phyloP scores from a whole-genome alignment of 2,113 vertebrate species.

The Eulacestoma nigropectus region DNA sequence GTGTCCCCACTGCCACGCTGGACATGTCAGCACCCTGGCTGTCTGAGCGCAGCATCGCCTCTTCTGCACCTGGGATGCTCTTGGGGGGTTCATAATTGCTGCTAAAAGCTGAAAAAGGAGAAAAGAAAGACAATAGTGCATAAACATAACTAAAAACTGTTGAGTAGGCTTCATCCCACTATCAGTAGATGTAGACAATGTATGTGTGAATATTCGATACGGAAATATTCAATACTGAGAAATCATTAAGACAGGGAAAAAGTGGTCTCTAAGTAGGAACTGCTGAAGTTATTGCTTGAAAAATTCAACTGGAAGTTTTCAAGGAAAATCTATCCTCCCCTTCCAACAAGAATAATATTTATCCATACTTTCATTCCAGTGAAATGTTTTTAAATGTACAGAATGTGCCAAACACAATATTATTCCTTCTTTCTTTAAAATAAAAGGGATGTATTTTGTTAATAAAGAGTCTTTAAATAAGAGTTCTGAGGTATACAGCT shows the following conservation, averaged over 20 bases:
- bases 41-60: fast-evolving
- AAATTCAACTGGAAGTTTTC: conserved; percentile 34
- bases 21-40: fast-evolving
- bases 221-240: neutral
- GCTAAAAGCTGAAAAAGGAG: neutral
- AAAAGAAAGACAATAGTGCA: neutral
- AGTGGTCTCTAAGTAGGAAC: neutral
- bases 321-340: conserved; percentile 21
- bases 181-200: neutral
- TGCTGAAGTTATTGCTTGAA: conserved; percentile 20
- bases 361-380: conserved; percentile 54
- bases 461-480: conserved; percentile 41
- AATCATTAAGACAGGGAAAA: neutral
- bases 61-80: neutral
- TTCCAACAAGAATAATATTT: conserved; percentile 64
- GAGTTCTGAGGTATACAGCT: neutral
- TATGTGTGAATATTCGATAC: neutral
- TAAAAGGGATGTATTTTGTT: conserved; percentile 48
- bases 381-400: conserved; percentile 46
- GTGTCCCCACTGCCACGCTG: fast-evolving
- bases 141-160: neutral
- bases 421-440: conserved; percentile 59
- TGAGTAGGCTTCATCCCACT: neutral
- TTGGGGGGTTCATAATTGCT: neutral
- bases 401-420: conserved; percentile 57